Base-by-base conservation (phyloP, 2,888 invertebrate species). In the Cerastis leucographa region DNA sequence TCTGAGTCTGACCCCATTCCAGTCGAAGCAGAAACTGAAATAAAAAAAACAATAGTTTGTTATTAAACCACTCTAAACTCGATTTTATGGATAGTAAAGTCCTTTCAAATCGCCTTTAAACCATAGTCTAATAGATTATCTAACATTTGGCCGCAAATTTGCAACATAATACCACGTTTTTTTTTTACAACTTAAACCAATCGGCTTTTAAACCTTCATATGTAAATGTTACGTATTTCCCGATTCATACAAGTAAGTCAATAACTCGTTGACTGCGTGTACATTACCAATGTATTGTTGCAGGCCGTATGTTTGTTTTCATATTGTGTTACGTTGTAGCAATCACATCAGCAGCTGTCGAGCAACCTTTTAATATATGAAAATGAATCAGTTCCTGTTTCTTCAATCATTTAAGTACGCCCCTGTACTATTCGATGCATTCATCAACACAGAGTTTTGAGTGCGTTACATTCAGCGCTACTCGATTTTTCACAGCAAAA, bases 231-330 rank as follows among this genome's bases (percentile, higher is more conserved):
- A 35, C 35, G 1, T 64, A 29, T 49, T 74, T 75, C 22, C 22
- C 22, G 35, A 81, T 74, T 35, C 42, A 51, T 49, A 49, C 19
- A 25, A 62, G 54, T 74, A 64, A 64, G 9, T 74, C 54, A 80
- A 78, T 54, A 80, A n/a, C 14, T 17, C n/a, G 17, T 25, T 35
- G 29, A 25, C 49, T 62, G 22, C 29, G 49, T 77, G 22, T 64
- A 46, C 19, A 17, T 64, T 49, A 62, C 74, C 46, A 54, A 77
- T 73, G 19, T 42, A 74, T 78, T 78, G 46, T 78, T 78, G 46
- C 7, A 40, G 17, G 25, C 22, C 40, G 54, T 44, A 42, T 46
- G 35, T 35, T 35, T 3, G n/a, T 64, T 80, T 35, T 35, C 35
- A 3, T 35, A 35, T 35, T 35, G 3, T 35, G 51, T 73, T 77